These are phyloP conservation scores for Coccyzus lansbergi DNA, from an alignment of 2,797 vertebrate species.

Conservation along the genomic window DNA sequence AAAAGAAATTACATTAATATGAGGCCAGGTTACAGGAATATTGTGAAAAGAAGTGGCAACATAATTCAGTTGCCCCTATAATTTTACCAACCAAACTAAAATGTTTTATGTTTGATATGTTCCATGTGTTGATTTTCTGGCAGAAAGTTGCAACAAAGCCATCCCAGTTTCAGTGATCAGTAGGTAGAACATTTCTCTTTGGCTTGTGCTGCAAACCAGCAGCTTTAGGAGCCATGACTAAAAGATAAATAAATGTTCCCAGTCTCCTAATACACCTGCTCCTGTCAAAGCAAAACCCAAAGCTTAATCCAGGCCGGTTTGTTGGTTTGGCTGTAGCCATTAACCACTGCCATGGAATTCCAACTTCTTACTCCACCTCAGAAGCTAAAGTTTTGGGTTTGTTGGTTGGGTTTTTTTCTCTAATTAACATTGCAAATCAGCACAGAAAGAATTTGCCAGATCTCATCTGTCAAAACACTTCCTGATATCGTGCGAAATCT, in stretches of 20 bases:
- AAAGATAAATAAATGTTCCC: neutral
- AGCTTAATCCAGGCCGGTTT: neutral
- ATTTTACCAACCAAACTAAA: neutral
- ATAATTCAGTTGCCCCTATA: neutral
- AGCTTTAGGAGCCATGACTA: neutral
- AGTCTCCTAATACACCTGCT: neutral
- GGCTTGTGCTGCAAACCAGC: neutral
- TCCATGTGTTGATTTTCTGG: neutral
- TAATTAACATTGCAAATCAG: constrained; percentile 50
- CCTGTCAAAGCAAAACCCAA: neutral
- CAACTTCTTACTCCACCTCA: neutral
- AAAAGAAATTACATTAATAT: neutral
- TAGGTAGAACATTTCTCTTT: neutral
- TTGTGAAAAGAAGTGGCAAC: neutral
- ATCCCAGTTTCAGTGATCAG: neutral
- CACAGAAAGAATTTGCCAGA: neutral
- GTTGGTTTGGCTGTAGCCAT: neutral
- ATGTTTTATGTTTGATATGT: neutral
- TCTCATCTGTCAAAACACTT: constrained; percentile 63
- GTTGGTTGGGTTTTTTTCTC: neutral
- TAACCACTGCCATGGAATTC: neutral
- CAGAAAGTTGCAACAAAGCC: neutral
- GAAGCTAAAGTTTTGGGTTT: neutral
- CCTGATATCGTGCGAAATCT: neutral
- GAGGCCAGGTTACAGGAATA: neutral